Evolutionary conservation across 2,113 vertebrate genomes (phyloP).

Genomic region (Halcyon malimbica): DNA sequence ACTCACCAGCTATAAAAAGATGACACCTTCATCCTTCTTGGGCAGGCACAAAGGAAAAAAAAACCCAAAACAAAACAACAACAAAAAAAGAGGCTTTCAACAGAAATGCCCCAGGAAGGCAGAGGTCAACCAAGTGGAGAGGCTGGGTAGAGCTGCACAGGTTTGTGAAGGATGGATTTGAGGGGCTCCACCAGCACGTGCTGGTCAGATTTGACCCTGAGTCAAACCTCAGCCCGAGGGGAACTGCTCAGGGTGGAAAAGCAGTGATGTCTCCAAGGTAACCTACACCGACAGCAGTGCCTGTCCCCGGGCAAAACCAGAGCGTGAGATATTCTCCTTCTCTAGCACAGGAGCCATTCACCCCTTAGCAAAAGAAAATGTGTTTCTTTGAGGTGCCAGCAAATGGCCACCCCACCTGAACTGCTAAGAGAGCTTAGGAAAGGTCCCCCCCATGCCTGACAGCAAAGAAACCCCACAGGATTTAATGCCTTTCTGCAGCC

Average conservation of each 20-base stretch:
- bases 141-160: not conserved
- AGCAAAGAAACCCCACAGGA: not conserved
- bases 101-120: not conserved
- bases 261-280: not conserved
- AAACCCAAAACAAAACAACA: too few relatives aligned
- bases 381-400: not conserved
- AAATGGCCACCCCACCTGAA: not conserved
- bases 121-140: not conserved
- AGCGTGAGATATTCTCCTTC: not conserved
- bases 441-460: accelerated
- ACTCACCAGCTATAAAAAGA: not conserved
- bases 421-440: not conserved
- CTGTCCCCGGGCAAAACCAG: accelerated
- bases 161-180: not conserved
- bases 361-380: not conserved
- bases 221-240: not conserved
- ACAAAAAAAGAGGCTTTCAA: not conserved
- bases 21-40: not conserved
- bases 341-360: not conserved
- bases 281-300: not conserved
- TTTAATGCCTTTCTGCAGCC: not conserved
- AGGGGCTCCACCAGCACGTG: not conserved
- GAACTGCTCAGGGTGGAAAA: not conserved
- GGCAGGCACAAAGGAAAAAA: not conserved
- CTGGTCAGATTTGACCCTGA: too few relatives aligned